Evolutionary conservation across 1,140 invertebrate species (phyloP).

Genomic region (Aporrectodea caliginosa): DNA sequence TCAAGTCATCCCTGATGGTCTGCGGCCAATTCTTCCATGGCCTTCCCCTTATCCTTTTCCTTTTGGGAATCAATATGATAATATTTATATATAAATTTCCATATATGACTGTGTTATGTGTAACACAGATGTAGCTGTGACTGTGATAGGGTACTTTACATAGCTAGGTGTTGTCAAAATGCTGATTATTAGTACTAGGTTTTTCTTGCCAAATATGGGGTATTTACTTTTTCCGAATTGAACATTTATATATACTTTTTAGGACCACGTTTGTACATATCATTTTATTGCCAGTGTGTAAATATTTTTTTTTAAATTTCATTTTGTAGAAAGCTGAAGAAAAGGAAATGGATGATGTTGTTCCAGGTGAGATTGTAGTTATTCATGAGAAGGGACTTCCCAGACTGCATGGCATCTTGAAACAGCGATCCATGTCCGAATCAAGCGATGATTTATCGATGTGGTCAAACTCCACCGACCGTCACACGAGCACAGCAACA

Average conservation of each 20-base stretch:
- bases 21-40: too few species aligned
- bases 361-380: conserved; percentile 46
- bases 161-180: background rate
- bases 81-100: too few species aligned
- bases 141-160: background rate
- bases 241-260: too few species aligned
- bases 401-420: conserved; percentile 51
- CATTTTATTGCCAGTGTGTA: background rate
- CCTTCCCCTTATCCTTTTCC: too few species aligned
- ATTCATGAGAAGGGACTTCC: conserved; percentile 42
- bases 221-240: background rate
- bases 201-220: background rate
- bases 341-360: conserved; percentile 36
- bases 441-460: conserved; percentile 45
- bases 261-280: too few species aligned
- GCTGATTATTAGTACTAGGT: background rate
- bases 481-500: background rate
- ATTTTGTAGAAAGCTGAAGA: conserved; percentile 35
- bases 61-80: too few species aligned
- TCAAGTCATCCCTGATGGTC: too few species aligned
- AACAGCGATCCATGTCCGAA: conserved; percentile 51
- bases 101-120: too few species aligned
- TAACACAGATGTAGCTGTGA: too few species aligned
- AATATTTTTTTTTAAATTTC: background rate
- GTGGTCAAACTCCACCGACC: background rate